phyloP scores from a whole-genome alignment of 1,140 invertebrate genomes.

The Apis dorsata region DNA sequence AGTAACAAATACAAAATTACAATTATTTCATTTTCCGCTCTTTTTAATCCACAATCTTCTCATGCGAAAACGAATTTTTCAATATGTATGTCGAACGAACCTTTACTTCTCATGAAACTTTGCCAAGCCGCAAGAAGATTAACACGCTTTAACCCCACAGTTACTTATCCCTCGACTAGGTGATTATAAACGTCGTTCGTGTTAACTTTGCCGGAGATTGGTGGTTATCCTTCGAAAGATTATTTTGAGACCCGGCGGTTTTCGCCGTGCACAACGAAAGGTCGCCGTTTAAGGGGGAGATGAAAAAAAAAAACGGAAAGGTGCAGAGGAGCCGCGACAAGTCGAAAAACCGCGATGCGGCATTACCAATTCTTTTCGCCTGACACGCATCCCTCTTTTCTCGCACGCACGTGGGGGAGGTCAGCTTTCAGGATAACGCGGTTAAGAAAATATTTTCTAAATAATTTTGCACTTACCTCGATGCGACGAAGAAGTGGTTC shows the following conservation, averaged over 20 bases:
- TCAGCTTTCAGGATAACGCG: constrained; percentile 77
- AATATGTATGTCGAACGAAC: background rate
- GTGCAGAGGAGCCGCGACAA: constrained; percentile 62
- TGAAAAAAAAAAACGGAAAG: constrained; percentile 6
- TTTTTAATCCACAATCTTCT: too few species aligned
- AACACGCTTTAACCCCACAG: background rate
- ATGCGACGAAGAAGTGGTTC: constrained; percentile 27
- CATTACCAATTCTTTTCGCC: constrained; percentile 75
- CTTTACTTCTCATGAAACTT: background rate
- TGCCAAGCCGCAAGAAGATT: background rate
- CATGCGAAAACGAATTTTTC: background rate
- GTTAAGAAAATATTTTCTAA: constrained; percentile 80
- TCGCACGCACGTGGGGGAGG: constrained; percentile 57
- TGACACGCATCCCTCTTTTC: constrained; percentile 29
- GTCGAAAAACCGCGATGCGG: constrained; percentile 73
- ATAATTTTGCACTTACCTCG: constrained; percentile 77
- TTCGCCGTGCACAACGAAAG: background rate
- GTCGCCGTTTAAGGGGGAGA: background rate
- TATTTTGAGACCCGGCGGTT: constrained; percentile 16
- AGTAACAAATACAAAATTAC: too few species aligned
- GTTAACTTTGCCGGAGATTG: constrained; percentile 19
- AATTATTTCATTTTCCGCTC: too few species aligned
- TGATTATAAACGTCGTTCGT: constrained; percentile 2
- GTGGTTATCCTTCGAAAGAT: constrained; percentile 32
- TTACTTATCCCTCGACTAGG: background rate